phyloP scores from a whole-genome alignment of 2,113 vertebrate species.

The Indicator indicator region DNA sequence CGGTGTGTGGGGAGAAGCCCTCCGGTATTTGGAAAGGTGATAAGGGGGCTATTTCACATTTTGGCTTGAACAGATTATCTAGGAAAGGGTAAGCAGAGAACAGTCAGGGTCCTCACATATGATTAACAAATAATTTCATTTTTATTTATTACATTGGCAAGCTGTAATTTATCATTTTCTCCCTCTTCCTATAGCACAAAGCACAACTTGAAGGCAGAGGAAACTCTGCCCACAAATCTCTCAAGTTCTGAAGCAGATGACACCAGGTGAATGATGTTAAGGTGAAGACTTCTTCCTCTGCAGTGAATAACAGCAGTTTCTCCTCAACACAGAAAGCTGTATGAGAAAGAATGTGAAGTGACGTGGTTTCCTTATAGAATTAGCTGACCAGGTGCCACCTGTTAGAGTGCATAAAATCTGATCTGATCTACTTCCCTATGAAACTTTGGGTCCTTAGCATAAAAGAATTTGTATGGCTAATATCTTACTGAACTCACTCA shows the following conservation, averaged over 20 bases:
- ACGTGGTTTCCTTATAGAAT: background rate
- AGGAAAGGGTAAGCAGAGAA: no score
- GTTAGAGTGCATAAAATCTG: background rate
- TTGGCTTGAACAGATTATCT: no score
- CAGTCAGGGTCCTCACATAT: no score
- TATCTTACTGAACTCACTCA: background rate
- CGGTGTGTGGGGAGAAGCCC: no score
- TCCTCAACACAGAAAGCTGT: background rate
- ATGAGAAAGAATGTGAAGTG: fast-evolving
- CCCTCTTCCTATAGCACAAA: background rate
- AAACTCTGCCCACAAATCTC: background rate
- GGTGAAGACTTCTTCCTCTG: background rate
- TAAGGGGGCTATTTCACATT: no score
- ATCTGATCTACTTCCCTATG: background rate
- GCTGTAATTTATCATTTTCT: background rate
- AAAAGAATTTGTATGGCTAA: background rate
- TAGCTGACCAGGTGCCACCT: background rate
- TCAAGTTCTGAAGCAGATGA: background rate
- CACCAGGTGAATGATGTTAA: fast-evolving
- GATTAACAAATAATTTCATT: no score
- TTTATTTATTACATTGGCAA: no score
- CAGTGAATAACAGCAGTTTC: background rate
- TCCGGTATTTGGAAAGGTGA: no score
- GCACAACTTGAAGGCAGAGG: background rate
- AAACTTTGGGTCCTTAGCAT: background rate